Evolutionary conservation across 2,797 vertebrate genomes (phyloP).

Genomic region (Prunella strophiata): DNA sequence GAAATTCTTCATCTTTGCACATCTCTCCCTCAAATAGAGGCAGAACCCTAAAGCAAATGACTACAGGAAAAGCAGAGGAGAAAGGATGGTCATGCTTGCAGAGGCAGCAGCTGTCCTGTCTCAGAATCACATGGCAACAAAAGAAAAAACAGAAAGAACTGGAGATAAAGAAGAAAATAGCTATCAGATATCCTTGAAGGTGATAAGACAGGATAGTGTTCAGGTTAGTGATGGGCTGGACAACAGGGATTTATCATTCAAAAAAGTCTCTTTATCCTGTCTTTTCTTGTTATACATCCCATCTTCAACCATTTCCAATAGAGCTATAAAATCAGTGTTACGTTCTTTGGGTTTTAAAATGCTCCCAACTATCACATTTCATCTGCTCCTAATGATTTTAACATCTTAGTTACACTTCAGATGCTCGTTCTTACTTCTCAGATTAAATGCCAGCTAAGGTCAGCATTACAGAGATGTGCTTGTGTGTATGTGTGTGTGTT

Average conservation of each 20-base stretch:
- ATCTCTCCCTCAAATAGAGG: background rate
- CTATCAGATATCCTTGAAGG: background rate
- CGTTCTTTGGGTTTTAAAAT: background rate
- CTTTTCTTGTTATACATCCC: background rate
- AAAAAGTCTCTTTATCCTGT: background rate
- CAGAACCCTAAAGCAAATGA: background rate
- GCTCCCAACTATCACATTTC: background rate
- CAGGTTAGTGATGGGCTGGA: background rate
- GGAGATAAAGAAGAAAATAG: background rate
- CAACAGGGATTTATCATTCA: background rate
- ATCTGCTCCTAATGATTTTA: background rate
- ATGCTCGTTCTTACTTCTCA: background rate
- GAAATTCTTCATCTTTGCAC: background rate
- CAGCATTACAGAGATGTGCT: background rate
- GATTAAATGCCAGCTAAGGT: background rate
- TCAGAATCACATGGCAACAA: background rate
- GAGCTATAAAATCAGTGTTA: background rate
- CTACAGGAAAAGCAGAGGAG: background rate
- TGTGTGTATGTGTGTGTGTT: background rate
- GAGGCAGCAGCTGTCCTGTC: constrained; percentile 5
- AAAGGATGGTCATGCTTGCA: constrained; percentile 2
- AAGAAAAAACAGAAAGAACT: background rate
- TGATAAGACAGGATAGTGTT: background rate
- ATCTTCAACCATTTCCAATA: background rate
- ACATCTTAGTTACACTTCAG: background rate